phyloP scores from a whole-genome alignment of 2,888 invertebrate species.

The Netelia virgata region DNA sequence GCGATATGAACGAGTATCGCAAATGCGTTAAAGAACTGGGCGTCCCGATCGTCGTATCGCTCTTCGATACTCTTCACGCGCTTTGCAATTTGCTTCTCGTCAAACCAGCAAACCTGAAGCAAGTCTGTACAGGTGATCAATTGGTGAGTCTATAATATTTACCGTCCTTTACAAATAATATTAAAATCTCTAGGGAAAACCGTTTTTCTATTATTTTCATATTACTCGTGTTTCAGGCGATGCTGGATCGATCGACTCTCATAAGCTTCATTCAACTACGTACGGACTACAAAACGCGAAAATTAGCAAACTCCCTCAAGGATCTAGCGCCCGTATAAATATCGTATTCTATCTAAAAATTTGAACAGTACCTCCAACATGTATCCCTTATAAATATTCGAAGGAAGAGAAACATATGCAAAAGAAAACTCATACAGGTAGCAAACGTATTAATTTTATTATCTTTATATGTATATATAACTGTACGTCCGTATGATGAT shows the following conservation, averaged over 20 bases:
- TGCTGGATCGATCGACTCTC: conserved; percentile 95
- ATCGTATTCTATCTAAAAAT: background rate
- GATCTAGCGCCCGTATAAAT: conserved; percentile 78
- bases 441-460: conserved; percentile 77
- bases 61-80: conserved; percentile 98
- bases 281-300: conserved; percentile 96
- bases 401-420: conserved; percentile 46
- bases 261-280: conserved; percentile 97
- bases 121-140: conserved; percentile 97
- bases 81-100: conserved; percentile 97
- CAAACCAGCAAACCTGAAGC: conserved; percentile 97
- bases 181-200: background rate
- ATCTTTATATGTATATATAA: conserved; percentile 68
- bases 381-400: background rate
- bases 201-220: background rate
- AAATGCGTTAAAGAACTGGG: conserved; percentile 93
- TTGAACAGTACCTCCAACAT: background rate
- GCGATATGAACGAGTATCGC: conserved; percentile 98
- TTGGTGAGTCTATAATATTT: conserved; percentile 88
- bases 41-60: conserved; percentile 91
- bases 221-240: conserved; percentile 89
- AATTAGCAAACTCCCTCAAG: conserved; percentile 88
- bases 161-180: background rate
- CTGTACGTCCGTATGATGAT: conserved; percentile 61
- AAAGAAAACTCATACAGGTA: conserved; percentile 70